Evolutionary conservation across 92 coral and sea anemone species (phyloP), one percentile per base, ranked within the genome.

Genomic region (Siderastrea siderea): DNA sequence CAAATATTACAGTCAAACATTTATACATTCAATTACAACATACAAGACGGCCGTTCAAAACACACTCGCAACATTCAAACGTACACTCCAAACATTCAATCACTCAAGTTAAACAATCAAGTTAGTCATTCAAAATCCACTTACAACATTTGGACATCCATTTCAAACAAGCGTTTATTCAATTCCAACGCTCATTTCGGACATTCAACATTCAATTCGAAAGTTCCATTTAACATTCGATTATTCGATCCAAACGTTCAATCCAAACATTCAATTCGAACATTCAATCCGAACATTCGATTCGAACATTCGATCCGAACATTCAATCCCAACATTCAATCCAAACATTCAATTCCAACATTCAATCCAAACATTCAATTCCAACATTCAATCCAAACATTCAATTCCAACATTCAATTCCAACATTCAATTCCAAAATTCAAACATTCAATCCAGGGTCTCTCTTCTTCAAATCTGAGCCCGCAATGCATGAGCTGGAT

Each of bases 141-240:
- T 69, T 69, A 47, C 52, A 74, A 74, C 78, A 74, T 74, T 50
- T 38, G 46, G 45, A 50, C 47, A 51, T 74, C 3, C 78, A 74
- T 12, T 74, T 74, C 15, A 53, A 74, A 74, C 78, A 74, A 16
- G 47, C 78, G 61, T 1, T 16, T 53, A 74, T 74, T 50, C 61
- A 74, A 53, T 74, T 53, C 13, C 13, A 74, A 74, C 47, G 5
- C 12, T 51, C 61, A 74, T n/a, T 77, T 59, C 69, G 38, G 44
- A 77, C 80, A 60, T 77, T 59, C 54, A 48, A 62, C 55, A 43
- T 78, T 78, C 57, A 47, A 60, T 78, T 46, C 82, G 46, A 78
- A 58, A 3, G 7, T 77, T 44, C 52, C 3, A 45, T 61, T 12
- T 1, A 6, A 61, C 44, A 78, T 78, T 63, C 46, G 46, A 60